Percentiles rank a stretch among this genome's conserved stretches.
phyloP scores from a whole-genome alignment of 2,797 vertebrate genomes.

The Phrynocephalus guinanensis region DNA sequence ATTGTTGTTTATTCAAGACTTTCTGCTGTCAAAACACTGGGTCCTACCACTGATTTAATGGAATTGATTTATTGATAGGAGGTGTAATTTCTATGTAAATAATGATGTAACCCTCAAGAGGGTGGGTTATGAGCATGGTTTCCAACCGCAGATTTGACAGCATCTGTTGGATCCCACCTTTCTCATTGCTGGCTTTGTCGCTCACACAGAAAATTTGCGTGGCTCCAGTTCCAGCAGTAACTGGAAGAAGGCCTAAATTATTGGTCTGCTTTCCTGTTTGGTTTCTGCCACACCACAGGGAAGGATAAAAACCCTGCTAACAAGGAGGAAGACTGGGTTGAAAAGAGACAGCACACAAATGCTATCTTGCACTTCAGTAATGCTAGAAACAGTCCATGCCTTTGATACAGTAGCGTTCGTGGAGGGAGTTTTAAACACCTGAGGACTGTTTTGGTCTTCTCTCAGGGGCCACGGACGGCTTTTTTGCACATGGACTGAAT shows the following conservation, averaged over 20 bases:
- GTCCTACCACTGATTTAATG: constrained; percentile 34
- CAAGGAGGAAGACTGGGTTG: background rate
- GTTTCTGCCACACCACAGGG: background rate
- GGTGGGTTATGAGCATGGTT: constrained; percentile 7
- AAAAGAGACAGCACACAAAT: background rate
- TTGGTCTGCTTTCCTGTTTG: constrained; percentile 18
- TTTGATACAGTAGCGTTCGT: background rate
- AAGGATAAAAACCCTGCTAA: constrained; percentile 34
- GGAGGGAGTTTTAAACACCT: background rate
- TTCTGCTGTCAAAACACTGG: constrained; percentile 32
- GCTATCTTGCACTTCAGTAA: background rate
- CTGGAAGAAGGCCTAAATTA: constrained; percentile 27
- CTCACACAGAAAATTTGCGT: background rate
- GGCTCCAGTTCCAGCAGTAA: constrained; percentile 1
- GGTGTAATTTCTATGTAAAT: constrained; percentile 41
- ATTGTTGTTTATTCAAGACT: constrained; percentile 37
- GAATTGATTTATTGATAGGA: constrained; percentile 42
- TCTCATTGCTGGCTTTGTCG: background rate
- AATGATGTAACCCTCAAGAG: constrained; percentile 44
- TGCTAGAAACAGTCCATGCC: constrained; percentile 50
- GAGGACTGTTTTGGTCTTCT: background rate
- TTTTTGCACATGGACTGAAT: background rate
- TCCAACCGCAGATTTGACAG: constrained; percentile 30
- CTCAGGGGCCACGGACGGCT: background rate
- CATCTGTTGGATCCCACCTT: constrained; percentile 12